Percentiles rank a stretch among this genome's conserved stretches.
These are phyloP conservation scores for Heliconius ismenius DNA, from an alignment of 2,888 invertebrate genomes.

Conservation along the genomic window DNA sequence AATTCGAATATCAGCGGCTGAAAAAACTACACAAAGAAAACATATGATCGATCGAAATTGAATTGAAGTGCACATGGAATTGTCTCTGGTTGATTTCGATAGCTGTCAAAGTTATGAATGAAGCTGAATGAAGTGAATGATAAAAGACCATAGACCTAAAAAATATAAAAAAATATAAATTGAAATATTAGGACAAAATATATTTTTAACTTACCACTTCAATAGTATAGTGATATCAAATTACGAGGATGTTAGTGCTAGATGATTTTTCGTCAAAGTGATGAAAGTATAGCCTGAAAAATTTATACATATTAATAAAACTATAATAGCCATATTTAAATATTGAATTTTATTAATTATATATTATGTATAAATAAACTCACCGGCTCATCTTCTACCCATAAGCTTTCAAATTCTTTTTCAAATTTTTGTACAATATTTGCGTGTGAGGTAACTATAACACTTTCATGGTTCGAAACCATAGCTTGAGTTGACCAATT, in stretches of 20 bases:
- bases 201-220: constrained; percentile 15
- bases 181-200: not conserved
- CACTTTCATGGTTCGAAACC: constrained; percentile 86
- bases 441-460: constrained; percentile 83
- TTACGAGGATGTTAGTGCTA: not conserved
- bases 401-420: constrained; percentile 84
- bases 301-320: constrained; percentile 9
- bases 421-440: constrained; percentile 80
- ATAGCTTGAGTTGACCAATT: constrained; percentile 90
- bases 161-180: not conserved
- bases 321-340: not conserved
- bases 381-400: constrained; percentile 79
- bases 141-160: constrained; percentile 2
- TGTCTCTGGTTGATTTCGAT: constrained; percentile 60
- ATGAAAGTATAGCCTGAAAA: constrained; percentile 57
- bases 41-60: constrained; percentile 80
- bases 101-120: constrained; percentile 50
- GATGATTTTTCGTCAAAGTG: constrained; percentile 43
- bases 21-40: constrained; percentile 82
- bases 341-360: not conserved
- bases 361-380: constrained; percentile 38
- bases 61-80: constrained; percentile 79
- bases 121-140: constrained; percentile 21
- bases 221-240: constrained; percentile 9
- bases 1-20: constrained; percentile 80